Percentiles rank a stretch among this genome's conserved stretches.
Evolutionary conservation across 2,888 invertebrate genomes (phyloP).

Genomic region (Ctenicera cuprea): DNA sequence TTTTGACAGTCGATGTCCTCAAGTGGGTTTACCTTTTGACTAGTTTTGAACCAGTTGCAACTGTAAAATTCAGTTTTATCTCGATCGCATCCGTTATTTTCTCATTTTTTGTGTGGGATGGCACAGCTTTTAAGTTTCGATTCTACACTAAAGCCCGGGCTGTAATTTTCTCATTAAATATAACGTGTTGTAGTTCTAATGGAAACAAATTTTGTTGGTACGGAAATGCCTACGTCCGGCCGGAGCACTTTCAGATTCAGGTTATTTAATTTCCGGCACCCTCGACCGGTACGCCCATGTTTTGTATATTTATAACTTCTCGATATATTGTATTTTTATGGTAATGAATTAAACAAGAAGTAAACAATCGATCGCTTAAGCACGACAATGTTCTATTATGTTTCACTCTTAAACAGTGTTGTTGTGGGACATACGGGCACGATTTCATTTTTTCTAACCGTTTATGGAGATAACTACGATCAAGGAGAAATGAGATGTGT

Average conservation of each 20-base stretch:
- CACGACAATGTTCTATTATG: conserved; percentile 10
- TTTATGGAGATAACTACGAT: conserved; percentile 4
- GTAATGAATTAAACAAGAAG: conserved; percentile 28
- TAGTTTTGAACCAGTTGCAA: background rate
- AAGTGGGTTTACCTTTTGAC: background rate
- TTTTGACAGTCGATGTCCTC: conserved; percentile 24
- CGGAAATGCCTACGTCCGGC: conserved; percentile 15
- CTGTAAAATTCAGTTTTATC: conserved; percentile 7
- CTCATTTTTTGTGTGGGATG: conserved; percentile 12
- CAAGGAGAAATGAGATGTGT: conserved; percentile 22
- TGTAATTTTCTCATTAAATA: background rate
- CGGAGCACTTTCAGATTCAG: background rate
- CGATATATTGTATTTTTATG: conserved; percentile 18
- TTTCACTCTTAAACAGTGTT: background rate
- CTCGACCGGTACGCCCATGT: conserved; percentile 21
- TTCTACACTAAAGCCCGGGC: background rate
- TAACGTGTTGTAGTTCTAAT: background rate
- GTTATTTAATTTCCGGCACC: conserved; percentile 25
- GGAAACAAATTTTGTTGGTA: conserved; percentile 6
- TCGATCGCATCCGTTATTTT: conserved; percentile 7
- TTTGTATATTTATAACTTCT: conserved; percentile 27
- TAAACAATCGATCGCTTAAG: conserved; percentile 33
- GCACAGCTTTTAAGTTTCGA: background rate
- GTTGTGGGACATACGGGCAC: conserved; percentile 11
- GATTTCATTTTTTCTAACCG: background rate